Evolutionary conservation across 2,888 invertebrate genomes (phyloP).

Genomic region (Tiphia femorata): DNA sequence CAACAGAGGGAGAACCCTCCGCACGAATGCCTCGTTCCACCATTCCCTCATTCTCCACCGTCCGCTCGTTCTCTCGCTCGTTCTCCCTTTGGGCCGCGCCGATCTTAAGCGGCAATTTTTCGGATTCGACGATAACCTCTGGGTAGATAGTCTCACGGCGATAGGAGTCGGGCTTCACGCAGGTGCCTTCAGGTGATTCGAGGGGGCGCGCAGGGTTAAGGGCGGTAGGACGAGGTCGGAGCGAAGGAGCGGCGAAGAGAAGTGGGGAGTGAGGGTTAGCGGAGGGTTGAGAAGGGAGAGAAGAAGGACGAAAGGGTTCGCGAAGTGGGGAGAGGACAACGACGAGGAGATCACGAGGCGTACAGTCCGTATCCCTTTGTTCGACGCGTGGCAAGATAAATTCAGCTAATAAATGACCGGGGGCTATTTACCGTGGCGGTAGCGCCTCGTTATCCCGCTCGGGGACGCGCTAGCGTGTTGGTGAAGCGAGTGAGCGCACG

Average conservation of each 20-base stretch:
- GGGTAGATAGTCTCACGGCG: constrained; percentile 38
- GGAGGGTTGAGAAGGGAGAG: too few relatives aligned
- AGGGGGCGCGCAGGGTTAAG: constrained; percentile 12
- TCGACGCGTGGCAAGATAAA: constrained; percentile 62
- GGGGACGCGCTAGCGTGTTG: constrained; percentile 23
- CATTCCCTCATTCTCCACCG: not conserved
- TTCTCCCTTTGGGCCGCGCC: constrained; percentile 1
- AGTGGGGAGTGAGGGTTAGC: not conserved
- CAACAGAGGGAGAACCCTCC: too few relatives aligned
- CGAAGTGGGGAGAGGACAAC: constrained; percentile 31
- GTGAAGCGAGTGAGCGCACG: not conserved
- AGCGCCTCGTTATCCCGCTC: constrained; percentile 66
- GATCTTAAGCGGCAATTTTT: constrained; percentile 43
- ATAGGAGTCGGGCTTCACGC: constrained; percentile 35
- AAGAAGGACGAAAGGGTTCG: not conserved
- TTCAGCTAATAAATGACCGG: constrained; percentile 62
- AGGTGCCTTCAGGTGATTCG: constrained; percentile 36
- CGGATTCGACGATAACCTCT: constrained; percentile 39
- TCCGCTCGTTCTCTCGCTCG: not conserved
- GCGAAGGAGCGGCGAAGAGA: not conserved
- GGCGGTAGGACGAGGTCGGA: not conserved
- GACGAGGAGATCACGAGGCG: constrained; percentile 20
- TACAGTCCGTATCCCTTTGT: constrained; percentile 55
- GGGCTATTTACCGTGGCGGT: constrained; percentile 62
- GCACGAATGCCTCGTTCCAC: too few relatives aligned